Percentiles rank a stretch among this genome's conserved stretches.
These are phyloP conservation scores for Gallinago jamesoni DNA, from an alignment of 2,113 vertebrate species.

Conservation along the genomic window DNA sequence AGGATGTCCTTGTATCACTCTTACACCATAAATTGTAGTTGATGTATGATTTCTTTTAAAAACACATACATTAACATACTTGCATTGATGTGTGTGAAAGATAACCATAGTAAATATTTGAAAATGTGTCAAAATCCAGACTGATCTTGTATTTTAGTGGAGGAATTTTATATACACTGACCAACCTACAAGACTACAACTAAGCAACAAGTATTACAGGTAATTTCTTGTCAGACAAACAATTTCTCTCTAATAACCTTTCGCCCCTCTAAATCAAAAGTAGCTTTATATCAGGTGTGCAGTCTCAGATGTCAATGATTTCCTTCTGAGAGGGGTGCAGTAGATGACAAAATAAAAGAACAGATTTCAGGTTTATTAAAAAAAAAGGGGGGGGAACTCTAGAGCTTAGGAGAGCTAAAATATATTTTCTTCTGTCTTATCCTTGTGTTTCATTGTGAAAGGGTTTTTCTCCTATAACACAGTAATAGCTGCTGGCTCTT, in stretches of 20 bases:
- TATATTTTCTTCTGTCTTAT: background rate
- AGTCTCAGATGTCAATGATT: background rate
- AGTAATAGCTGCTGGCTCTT: background rate
- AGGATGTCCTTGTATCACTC: background rate
- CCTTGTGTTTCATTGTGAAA: background rate
- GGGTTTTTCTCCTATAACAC: slow-evolving; percentile 1
- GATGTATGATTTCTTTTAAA: background rate
- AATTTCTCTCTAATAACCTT: background rate
- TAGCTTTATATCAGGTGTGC: background rate
- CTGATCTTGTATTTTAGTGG: background rate
- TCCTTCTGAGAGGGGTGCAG: background rate
- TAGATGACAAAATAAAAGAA: background rate
- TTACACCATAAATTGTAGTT: background rate
- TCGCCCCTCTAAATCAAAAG: background rate
- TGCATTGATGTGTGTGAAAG: background rate
- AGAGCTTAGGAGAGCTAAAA: background rate
- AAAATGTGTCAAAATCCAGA: background rate
- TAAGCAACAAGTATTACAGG: background rate
- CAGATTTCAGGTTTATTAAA: background rate
- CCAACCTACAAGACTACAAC: background rate
- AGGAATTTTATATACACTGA: background rate
- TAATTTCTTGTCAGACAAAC: background rate
- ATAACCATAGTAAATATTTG: background rate
- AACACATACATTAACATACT: background rate
- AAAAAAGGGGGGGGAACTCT: background rate